Conservation (phyloP, 2,797 vertebrate genomes). For the Sebastes wilsoni region DNA sequence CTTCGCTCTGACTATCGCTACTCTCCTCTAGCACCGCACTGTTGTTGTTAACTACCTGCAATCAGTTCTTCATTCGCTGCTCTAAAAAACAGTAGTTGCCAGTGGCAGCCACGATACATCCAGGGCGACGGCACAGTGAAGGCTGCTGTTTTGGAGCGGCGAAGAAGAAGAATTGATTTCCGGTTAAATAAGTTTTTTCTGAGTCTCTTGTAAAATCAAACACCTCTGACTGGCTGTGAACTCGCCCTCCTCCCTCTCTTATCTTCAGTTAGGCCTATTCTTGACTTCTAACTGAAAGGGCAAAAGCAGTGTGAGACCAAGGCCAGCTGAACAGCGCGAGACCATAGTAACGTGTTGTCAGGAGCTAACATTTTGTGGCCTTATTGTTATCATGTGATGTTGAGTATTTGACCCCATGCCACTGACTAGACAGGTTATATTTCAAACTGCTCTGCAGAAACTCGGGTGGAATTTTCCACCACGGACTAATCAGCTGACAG, state of each 20-base stretch:
- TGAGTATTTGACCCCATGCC: not conserved
- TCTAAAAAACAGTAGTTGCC: no score
- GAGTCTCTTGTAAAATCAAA: no score
- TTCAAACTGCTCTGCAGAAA: not conserved
- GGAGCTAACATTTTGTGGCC: not conserved
- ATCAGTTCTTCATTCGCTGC: no score
- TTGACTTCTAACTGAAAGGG: slow-evolving; percentile 15
- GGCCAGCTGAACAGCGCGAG: slow-evolving; percentile 8
- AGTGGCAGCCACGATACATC: no score
- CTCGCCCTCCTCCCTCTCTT: not conserved
- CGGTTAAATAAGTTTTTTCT: no score
- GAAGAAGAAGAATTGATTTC: no score
- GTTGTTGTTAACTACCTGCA: no score
- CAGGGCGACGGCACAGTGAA: no score
- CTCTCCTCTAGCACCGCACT: no score
- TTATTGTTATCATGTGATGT: not conserved
- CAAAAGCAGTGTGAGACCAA: not conserved
- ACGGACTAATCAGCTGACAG: not conserved
- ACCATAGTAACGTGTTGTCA: slow-evolving; percentile 25
- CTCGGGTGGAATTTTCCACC: slow-evolving; percentile 37
- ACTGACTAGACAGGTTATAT: not conserved
- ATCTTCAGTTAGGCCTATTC: not conserved
- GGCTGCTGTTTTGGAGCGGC: no score
- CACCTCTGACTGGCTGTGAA: not conserved
- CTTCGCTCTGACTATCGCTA: no score